Evolutionary conservation across 2,797 vertebrate genomes (phyloP).

Genomic region (Bradypodion pumilum): DNA sequence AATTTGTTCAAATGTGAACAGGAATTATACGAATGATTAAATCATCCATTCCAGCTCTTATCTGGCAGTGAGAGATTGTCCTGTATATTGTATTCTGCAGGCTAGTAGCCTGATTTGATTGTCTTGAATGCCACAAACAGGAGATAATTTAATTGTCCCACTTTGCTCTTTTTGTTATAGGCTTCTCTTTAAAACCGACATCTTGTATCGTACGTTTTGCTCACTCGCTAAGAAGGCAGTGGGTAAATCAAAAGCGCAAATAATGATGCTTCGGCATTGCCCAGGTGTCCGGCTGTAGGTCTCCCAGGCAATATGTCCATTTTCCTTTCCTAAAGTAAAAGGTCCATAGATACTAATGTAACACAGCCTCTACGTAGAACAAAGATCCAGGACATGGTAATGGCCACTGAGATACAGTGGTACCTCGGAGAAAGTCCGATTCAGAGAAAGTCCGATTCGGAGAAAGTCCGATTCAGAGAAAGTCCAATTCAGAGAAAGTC

Average conservation of each 20-base stretch:
- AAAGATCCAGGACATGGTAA: too few species aligned
- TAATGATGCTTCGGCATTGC: not conserved
- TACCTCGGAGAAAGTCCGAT: too few species aligned
- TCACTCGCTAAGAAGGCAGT: not conserved
- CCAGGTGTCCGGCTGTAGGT: not conserved
- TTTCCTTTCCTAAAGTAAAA: not conserved
- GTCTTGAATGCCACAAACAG: slow-evolving; percentile 49
- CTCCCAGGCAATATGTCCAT: not conserved
- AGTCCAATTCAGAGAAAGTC: too few species aligned
- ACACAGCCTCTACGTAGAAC: too few species aligned
- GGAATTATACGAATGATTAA: slow-evolving; percentile 49
- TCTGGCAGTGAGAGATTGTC: slow-evolving; percentile 43
- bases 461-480: too few species aligned
- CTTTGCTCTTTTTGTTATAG: slow-evolving; percentile 22
- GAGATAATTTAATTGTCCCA: slow-evolving; percentile 28
- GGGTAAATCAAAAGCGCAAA: slow-evolving; percentile 21
- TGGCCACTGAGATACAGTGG: too few species aligned
- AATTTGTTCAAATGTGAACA: slow-evolving; percentile 51
- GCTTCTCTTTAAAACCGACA: not conserved
- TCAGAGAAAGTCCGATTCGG: too few species aligned
- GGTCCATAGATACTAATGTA: not conserved
- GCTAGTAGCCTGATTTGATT: slow-evolving; percentile 49
- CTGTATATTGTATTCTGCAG: slow-evolving; percentile 47
- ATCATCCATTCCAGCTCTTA: slow-evolving; percentile 52
- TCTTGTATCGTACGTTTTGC: not conserved